Percentiles rank a stretch among this genome's conserved stretches.
These are phyloP conservation scores for Cololabis saira DNA, from an alignment of 2,113 vertebrate genomes.

Conservation along the genomic window DNA sequence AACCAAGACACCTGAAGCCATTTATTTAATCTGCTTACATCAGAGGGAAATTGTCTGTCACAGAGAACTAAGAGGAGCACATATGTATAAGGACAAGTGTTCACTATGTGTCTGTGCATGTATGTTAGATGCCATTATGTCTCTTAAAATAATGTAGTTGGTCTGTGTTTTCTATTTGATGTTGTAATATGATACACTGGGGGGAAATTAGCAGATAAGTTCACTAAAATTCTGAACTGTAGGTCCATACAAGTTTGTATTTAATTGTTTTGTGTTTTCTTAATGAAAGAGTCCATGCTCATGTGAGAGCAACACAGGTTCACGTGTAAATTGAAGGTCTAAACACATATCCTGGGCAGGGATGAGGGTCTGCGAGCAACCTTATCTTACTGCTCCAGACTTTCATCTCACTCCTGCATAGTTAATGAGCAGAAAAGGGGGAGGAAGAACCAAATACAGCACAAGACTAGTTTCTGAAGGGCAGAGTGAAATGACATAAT, in stretches of 20 bases:
- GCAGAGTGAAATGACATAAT: conserved; percentile 81
- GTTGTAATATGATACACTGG: too few species aligned
- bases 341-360: conserved; percentile 39
- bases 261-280: neutral
- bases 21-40: conserved; percentile 90
- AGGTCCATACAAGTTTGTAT: too few species aligned
- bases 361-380: conserved; percentile 56
- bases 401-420: conserved; percentile 73
- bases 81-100: conserved; percentile 30
- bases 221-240: too few species aligned
- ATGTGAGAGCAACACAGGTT: conserved; percentile 27
- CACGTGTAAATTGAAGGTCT: conserved; percentile 27
- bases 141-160: conserved; percentile 52
- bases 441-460: conserved; percentile 55
- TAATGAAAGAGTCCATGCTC: conserved; percentile 15
- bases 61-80: conserved; percentile 64
- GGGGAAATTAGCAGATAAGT: too few species aligned
- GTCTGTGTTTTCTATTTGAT: conserved; percentile 17
- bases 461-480: conserved; percentile 77
- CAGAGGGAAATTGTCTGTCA: conserved; percentile 88
- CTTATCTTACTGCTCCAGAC: conserved; percentile 69
- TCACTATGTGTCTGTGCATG: conserved; percentile 56
- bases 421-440: conserved; percentile 77
- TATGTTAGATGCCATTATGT: conserved; percentile 28
- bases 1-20: conserved; percentile 81